Conservation (phyloP, 2,888 invertebrate genomes). For the Mythimna vitellina region DNA sequence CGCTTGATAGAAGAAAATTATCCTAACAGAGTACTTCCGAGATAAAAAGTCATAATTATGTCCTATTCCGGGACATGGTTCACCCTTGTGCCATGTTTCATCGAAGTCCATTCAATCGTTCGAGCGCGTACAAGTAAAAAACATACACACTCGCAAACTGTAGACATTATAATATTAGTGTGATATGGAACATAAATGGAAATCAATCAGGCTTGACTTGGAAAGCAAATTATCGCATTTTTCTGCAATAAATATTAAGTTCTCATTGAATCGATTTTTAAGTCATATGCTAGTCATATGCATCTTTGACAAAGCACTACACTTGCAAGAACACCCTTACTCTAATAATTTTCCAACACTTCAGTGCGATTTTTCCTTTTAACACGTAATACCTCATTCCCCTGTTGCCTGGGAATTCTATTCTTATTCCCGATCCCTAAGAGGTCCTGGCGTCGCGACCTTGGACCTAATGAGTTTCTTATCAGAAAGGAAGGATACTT, state of each 20-base stretch:
- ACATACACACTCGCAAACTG: too few relatives aligned
- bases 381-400: neutral
- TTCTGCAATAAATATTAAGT: neutral
- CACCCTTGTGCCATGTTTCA: too few relatives aligned
- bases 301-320: neutral
- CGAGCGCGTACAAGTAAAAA: too few relatives aligned
- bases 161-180: too few relatives aligned
- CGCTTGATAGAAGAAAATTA: too few relatives aligned
- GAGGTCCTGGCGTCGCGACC: conserved; percentile 10
- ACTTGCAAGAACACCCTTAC: neutral
- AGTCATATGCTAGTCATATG: neutral
- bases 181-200: neutral
- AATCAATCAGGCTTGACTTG: neutral
- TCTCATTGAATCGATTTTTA: neutral
- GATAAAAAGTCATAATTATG: too few relatives aligned
- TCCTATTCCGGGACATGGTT: too few relatives aligned
- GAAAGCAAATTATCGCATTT: neutral
- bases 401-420: conserved; percentile 7
- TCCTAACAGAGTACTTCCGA: too few relatives aligned
- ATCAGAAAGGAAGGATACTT: conserved; percentile 10
- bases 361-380: neutral
- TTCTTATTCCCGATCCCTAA: conserved; percentile 18
- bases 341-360: neutral
- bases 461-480: conserved; percentile 28
- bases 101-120: too few relatives aligned